Percentiles rank a stretch among this genome's conserved stretches.
phyloP scores from a whole-genome alignment of 2,113 vertebrate genomes.

The Labeo catla region DNA sequence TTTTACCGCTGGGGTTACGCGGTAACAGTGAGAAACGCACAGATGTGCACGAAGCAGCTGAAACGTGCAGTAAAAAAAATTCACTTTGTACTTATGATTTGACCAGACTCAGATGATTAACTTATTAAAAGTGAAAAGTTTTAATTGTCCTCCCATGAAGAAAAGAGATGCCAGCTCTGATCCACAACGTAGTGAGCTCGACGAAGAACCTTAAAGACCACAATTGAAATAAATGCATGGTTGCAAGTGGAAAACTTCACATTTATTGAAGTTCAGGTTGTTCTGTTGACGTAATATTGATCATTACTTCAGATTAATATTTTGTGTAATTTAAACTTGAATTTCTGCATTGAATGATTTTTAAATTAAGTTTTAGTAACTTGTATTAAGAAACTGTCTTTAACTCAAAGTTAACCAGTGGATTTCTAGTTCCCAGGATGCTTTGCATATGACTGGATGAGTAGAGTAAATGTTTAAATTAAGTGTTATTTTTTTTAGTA shows the following conservation, averaged over 20 bases:
- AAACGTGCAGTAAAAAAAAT: not conserved
- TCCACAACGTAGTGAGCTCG: not conserved
- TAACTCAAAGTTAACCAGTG: not conserved
- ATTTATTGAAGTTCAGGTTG: not conserved
- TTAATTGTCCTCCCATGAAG: not conserved
- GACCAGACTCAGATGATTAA: not conserved
- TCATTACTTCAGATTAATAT: not conserved
- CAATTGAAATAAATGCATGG: not conserved
- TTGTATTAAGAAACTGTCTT: not conserved
- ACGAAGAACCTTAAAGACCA: not conserved
- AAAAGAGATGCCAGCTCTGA: not conserved
- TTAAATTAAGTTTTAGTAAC: not conserved
- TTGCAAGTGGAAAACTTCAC: not conserved
- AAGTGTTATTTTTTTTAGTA: too few relatives aligned
- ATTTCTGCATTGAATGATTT: not conserved
- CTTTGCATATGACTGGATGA: too few relatives aligned
- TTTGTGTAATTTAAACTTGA: not conserved
- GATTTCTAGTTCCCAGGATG: too few relatives aligned
- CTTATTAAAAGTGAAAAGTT: not conserved
- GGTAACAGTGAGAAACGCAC: conserved; percentile 33
- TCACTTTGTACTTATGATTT: not conserved
- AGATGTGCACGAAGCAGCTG: not conserved
- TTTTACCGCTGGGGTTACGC: not conserved
- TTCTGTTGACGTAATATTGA: not conserved
- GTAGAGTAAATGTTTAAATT: too few relatives aligned